These are phyloP conservation scores for Hydrophis major DNA, from an alignment of 2,797 vertebrate species.

Conservation along the genomic window DNA sequence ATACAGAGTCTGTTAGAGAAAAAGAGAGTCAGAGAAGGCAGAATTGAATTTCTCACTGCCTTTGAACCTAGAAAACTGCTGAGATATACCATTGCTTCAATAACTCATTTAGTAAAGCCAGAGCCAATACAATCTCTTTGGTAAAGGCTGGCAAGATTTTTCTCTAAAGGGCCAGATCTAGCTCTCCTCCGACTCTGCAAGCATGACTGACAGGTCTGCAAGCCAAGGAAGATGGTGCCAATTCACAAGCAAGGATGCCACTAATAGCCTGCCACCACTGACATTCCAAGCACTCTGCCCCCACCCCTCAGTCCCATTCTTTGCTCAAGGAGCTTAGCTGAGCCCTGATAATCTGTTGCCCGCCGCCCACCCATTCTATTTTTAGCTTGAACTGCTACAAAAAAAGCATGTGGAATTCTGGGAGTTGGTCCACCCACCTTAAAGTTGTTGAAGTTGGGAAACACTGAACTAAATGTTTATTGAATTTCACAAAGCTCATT, in stretches of 20 bases:
- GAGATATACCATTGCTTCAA: neutral
- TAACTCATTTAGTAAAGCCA: neutral
- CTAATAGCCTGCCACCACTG: neutral
- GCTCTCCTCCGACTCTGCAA: neutral
- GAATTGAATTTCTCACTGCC: neutral
- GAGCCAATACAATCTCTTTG: neutral
- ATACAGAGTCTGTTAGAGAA: neutral
- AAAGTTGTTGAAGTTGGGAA: neutral
- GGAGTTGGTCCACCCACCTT: neutral
- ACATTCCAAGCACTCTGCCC: neutral
- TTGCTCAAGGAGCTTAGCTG: neutral
- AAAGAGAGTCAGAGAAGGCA: neutral
- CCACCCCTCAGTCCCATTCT: neutral
- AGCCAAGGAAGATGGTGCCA: neutral
- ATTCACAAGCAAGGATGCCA: neutral
- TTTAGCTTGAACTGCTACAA: neutral
- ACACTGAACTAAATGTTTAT: conserved; percentile 41
- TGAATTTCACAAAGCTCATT: conserved; percentile 26
- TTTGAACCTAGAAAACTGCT: neutral
- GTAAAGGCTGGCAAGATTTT: neutral
- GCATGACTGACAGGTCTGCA: neutral
- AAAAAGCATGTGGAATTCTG: neutral
- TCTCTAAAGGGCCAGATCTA: neutral
- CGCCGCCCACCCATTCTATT: neutral
- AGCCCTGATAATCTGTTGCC: neutral